Base-by-base conservation (phyloP, 2,888 invertebrate species). In the Nowickia ferox region DNA sequence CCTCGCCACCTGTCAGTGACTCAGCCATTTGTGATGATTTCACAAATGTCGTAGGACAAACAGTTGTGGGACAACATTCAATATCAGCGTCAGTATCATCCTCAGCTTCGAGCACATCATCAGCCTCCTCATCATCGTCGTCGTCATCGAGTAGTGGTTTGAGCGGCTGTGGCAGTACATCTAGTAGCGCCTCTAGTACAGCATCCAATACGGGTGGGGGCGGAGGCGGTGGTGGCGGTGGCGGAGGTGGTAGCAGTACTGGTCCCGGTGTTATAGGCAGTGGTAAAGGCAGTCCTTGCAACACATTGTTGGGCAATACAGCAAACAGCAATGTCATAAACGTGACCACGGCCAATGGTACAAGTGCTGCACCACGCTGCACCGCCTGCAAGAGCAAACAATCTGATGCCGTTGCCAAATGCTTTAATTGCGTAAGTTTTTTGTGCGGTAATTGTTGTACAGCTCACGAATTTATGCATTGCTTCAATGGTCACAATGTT, bases 381-480 rank as follows among this genome's bases (percentile, higher is more conserved):
- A 98, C 98, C 89, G 98, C 98, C 91, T 99, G 99, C 94, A 99
- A 98, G 93, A 97, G 97, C 88, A 97, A 97, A 92, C 97, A 98
- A 93, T 96, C 97, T 22, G 97, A 96, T 95, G 98, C 98, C 66
- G 97, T 98, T 81, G 98, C 98, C 86, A 97, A 97, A 92, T 99
- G 98, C 93, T 96, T 97, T 91, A 98, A 99, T 93, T 99, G 99
- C 93, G 97, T 97, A 91, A 98, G 98, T 92, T 97, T 97, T 92
- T 95, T 99, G 89, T 99, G 99, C 94, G 96, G 97, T 84, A 98
- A 98, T 93, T 99, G 99, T 95, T 98, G 98, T 90, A 98, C 98
- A 96, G 99, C 99, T 87, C 99, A 99, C 93, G 98, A 98, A 94
- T 98, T 97, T 93, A 99, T 99, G 98, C 98, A 98, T 93, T 99